Evolutionary conservation across 2,888 invertebrate genomes (phyloP), one percentile per base, ranked within the genome.

Genomic region (Oligia fasciuncula): DNA sequence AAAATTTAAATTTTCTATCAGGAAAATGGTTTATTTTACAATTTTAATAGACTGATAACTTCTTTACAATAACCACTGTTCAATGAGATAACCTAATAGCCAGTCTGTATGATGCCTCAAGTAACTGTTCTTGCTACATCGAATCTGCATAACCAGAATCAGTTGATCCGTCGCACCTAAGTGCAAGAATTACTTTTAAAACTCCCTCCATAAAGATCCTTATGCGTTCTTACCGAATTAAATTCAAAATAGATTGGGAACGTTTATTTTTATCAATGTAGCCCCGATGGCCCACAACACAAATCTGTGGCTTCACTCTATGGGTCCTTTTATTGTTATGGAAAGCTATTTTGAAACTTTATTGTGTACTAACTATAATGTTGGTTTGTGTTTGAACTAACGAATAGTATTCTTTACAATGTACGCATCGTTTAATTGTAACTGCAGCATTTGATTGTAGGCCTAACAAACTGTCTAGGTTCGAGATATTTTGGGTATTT

Each of bases 241-340:
- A 86, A 81, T 88, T 86, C 76, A 68, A 40, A 81, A 84, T 75
- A 81, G 80, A 85, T 89, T 82, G 83, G 73, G 51, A 73, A 71
- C 80, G 68, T 85, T 85, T 79, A 85, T 89, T 88, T 88, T 85
- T 86, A 81, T 83, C 86, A 87, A 88, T 83, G 82, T 67, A 79
- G 69, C 69, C 49, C 70, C 66, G 63, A 43, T 79, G 83, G 83
- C 81, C 76, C 76, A 76, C 81, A 85, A 71, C 78, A 81, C 81
- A 86, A 83, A 86, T 88, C 87, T 84, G 87, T 81, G 87, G 89
- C 87, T 89, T 86, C 82, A 73, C 71, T 88, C 87, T 87, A 88
- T 79, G 79, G 70, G 65, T 65, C 70, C 75, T 88, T 88, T 88
- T 89, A 88, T 88, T 86, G 88, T 88, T 85, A 89, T 82, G 81